phyloP scores from a whole-genome alignment of 2,888 invertebrate species.

The Odontocerum albicorne region DNA sequence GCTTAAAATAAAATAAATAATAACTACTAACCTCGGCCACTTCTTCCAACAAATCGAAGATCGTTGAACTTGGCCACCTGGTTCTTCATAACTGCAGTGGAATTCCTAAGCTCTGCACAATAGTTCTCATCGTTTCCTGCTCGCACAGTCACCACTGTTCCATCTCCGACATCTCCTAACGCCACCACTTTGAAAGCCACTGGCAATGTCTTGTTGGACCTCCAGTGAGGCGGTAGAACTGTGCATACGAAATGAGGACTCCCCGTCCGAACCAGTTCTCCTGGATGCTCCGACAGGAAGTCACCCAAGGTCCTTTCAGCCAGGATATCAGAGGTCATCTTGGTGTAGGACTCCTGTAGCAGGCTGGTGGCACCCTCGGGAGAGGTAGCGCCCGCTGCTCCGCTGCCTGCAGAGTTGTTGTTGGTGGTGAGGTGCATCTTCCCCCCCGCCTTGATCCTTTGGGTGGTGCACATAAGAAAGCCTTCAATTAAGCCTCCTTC shows the following conservation, averaged over 20 bases:
- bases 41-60: conserved; percentile 96
- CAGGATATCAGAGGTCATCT: conserved; percentile 88
- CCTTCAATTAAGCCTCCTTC: conserved; percentile 8
- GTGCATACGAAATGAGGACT: conserved; percentile 96
- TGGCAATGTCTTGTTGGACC: conserved; percentile 97
- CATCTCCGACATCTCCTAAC: conserved; percentile 92
- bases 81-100: conserved; percentile 96
- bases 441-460: conserved; percentile 50
- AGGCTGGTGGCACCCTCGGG: conserved; percentile 56
- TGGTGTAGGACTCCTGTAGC: conserved; percentile 81
- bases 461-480: conserved; percentile 51
- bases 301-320: conserved; percentile 86
- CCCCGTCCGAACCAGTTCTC: conserved; percentile 88
- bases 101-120: conserved; percentile 93
- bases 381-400: conserved; percentile 60
- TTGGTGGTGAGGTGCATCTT: conserved; percentile 56
- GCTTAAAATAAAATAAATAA: no score
- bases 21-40: conserved; percentile 88
- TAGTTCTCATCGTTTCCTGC: conserved; percentile 99
- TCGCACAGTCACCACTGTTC: conserved; percentile 91
- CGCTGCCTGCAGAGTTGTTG: conserved; percentile 38
- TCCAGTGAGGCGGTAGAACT: conserved; percentile 93
- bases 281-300: conserved; percentile 86
- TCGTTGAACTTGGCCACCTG: conserved; percentile 99
- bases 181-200: conserved; percentile 96